These are phyloP conservation scores for Metallyticus violacea DNA, from an alignment of 2,888 invertebrate genomes.

Conservation along the genomic window DNA sequence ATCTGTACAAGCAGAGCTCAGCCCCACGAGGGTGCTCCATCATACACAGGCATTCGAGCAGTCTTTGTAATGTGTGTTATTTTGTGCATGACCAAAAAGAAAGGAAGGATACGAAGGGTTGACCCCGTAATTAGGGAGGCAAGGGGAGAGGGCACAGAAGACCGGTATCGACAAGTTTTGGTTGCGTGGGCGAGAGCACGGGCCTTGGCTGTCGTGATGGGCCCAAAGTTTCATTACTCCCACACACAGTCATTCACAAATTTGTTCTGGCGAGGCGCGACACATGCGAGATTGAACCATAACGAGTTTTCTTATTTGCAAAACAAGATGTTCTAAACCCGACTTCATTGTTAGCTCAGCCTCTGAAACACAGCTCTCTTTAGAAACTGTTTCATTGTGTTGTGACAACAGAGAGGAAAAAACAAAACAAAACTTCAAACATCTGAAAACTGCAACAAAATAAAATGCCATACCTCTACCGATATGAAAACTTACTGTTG, in stretches of 20 bases:
- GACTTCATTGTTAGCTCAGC: too few species aligned
- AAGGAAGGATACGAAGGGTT: neutral
- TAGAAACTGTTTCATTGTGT: too few species aligned
- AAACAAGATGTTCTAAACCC: neutral
- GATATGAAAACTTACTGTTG: too few species aligned
- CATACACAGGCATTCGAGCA: neutral
- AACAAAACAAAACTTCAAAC: too few species aligned
- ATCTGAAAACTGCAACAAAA: too few species aligned
- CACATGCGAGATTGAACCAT: too few species aligned
- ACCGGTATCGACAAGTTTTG: neutral
- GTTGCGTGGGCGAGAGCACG: neutral
- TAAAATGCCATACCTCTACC: too few species aligned
- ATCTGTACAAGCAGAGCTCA: neutral
- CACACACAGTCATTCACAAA: neutral
- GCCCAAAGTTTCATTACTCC: too few species aligned
- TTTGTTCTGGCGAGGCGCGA: neutral
- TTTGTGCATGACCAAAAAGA: neutral
- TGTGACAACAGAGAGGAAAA: too few species aligned
- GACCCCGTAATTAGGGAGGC: neutral
- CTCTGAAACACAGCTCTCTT: neutral
- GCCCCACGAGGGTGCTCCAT: neutral
- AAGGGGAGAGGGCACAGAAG: neutral
- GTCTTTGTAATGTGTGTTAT: neutral
- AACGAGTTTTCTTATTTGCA: neutral
- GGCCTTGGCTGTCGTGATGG: neutral